phyloP scores from a whole-genome alignment of 2,797 vertebrate genomes.

The Semotilus atromaculatus region DNA sequence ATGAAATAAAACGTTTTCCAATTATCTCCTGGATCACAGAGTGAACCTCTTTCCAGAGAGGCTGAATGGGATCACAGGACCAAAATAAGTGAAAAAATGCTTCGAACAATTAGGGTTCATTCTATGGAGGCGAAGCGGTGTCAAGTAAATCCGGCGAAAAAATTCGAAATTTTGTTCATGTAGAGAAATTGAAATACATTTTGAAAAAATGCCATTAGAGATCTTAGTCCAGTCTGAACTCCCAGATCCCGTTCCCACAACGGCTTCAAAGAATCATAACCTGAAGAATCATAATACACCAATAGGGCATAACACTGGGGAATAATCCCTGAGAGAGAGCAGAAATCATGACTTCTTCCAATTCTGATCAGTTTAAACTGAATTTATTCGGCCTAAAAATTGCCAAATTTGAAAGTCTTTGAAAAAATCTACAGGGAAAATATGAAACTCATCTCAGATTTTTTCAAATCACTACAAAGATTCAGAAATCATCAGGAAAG shows the following conservation, averaged over 20 bases:
- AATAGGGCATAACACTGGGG: neutral
- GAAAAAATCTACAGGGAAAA: neutral
- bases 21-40: conserved; percentile 13
- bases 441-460: neutral
- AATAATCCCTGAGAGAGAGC: neutral
- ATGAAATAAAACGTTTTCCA: neutral
- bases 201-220: neutral
- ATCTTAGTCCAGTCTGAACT: neutral
- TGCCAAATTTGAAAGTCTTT: neutral
- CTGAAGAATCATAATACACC: neutral
- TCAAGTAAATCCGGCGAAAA: neutral
- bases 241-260: neutral
- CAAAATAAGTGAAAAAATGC: conserved; percentile 25
- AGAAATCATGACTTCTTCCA: neutral
- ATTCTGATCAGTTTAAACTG: neutral
- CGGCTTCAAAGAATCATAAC: neutral
- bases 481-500: neutral
- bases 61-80: conserved; percentile 5
- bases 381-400: neutral
- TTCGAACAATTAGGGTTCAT: neutral
- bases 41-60: conserved; percentile 11
- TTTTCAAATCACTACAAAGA: conserved; percentile 5
- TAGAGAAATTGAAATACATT: conserved; percentile 14
- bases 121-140: neutral
- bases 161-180: conserved; percentile 7